A percentile compares a stretch with the other conserved stretches of the same genome.
These are phyloP conservation scores for Anthonomus grandis DNA, from an alignment of 1,140 invertebrate genomes.

Conservation along the genomic window DNA sequence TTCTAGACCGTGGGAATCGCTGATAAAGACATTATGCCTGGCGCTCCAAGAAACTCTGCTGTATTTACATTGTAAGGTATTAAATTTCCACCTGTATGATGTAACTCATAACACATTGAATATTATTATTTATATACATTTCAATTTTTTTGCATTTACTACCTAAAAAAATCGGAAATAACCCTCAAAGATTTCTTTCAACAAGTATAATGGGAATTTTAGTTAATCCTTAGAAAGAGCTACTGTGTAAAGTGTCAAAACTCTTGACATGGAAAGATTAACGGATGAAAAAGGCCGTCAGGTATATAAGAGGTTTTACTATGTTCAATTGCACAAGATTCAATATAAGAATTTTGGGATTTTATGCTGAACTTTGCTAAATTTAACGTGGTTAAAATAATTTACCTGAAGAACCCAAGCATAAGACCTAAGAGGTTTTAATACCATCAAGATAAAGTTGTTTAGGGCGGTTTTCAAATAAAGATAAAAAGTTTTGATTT, in stretches of 20 bases:
- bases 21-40: slow-evolving; percentile 11
- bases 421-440: too few species aligned
- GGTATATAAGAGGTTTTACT: slow-evolving; percentile 12
- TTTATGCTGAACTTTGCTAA: too few species aligned
- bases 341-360: neutral
- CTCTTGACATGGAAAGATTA: slow-evolving; percentile 16
- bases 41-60: slow-evolving; percentile 16
- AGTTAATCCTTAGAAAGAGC: slow-evolving; percentile 15
- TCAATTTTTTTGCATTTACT: too few species aligned
- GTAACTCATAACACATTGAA: too few species aligned
- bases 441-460: too few species aligned
- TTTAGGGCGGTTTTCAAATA: too few species aligned
- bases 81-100: neutral
- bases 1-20: slow-evolving; percentile 19
- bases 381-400: too few species aligned
- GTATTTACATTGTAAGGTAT: neutral
- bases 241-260: slow-evolving; percentile 22
- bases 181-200: neutral
- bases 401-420: too few species aligned
- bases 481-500: too few species aligned
- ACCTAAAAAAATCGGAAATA: slow-evolving; percentile 5
- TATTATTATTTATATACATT: too few species aligned
- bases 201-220: neutral
- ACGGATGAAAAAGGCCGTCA: neutral
- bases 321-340: slow-evolving; percentile 23